phyloP scores from a whole-genome alignment of 2,888 invertebrate species.

The Calliopum simillimum region DNA sequence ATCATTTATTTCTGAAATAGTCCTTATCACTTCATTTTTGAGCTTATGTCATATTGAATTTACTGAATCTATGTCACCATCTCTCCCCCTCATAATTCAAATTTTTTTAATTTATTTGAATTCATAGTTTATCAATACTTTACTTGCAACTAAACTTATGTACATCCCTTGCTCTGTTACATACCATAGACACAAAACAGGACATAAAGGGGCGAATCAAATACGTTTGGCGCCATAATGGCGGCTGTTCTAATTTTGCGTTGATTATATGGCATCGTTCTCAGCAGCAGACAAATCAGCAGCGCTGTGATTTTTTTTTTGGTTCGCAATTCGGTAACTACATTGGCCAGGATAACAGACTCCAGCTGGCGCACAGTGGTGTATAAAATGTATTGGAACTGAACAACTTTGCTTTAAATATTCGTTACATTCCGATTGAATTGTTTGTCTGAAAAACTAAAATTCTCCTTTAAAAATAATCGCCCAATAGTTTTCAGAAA shows the following conservation, averaged over 20 bases:
- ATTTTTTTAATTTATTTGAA: background rate
- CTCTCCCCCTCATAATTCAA: background rate
- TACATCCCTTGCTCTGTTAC: too few relatives aligned
- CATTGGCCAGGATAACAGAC: conserved; percentile 12
- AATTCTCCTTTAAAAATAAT: too few relatives aligned
- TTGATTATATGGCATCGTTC: conserved; percentile 27
- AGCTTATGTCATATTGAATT: too few relatives aligned
- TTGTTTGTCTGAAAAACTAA: too few relatives aligned
- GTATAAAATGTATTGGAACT: too few relatives aligned
- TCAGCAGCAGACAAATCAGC: conserved; percentile 10
- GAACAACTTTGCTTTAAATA: too few relatives aligned
- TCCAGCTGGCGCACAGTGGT: conserved; percentile 3
- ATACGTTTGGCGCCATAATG: conserved; percentile 55
- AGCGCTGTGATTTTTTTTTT: background rate
- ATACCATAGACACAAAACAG: too few relatives aligned
- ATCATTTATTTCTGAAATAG: too few relatives aligned
- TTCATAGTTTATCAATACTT: background rate
- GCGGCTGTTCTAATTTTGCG: conserved; percentile 55
- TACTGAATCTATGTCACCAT: background rate
- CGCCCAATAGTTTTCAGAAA: too few relatives aligned
- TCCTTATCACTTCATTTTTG: too few relatives aligned
- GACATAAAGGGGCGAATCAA: background rate
- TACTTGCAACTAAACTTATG: too few relatives aligned
- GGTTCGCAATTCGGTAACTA: background rate
- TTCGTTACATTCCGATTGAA: too few relatives aligned